phyloP scores from a whole-genome alignment of 2,113 vertebrate species.

The Pardalotus punctatus region DNA sequence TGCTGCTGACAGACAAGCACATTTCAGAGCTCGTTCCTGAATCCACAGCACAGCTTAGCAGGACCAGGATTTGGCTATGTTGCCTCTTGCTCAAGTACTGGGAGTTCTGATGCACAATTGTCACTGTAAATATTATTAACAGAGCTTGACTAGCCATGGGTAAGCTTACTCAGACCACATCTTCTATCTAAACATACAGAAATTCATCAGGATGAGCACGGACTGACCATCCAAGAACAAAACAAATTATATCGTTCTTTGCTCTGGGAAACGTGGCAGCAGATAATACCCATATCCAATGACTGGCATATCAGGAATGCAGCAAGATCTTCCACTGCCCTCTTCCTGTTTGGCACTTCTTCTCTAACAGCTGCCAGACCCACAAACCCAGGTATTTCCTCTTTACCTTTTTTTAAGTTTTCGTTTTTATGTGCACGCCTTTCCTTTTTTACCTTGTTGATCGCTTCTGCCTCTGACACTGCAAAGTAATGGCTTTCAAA shows the following conservation, averaged over 20 bases:
- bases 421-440: not conserved
- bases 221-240: not conserved
- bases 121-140: not conserved
- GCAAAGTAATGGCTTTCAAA: not conserved
- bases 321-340: not conserved
- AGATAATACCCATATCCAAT: not conserved
- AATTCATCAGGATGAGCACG: not conserved
- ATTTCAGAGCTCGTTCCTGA: not conserved
- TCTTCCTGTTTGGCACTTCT: not conserved
- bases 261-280: not conserved
- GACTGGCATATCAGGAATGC: not conserved
- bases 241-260: not conserved
- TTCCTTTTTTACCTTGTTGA: not conserved
- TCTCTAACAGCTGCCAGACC: not conserved
- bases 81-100: not conserved
- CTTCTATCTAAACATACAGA: not conserved
- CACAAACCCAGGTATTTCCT: not conserved
- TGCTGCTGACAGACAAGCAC: not conserved
- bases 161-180: not conserved
- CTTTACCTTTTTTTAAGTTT: not conserved
- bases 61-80: rapidly evolving
- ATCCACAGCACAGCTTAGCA: not conserved
- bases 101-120: not conserved
- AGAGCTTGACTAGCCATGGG: not conserved
- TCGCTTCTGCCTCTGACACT: not conserved